Evolutionary conservation across 2,888 invertebrate species (phyloP), one percentile per base, ranked within the genome.

Genomic region (Drosophila setosimentum): DNA sequence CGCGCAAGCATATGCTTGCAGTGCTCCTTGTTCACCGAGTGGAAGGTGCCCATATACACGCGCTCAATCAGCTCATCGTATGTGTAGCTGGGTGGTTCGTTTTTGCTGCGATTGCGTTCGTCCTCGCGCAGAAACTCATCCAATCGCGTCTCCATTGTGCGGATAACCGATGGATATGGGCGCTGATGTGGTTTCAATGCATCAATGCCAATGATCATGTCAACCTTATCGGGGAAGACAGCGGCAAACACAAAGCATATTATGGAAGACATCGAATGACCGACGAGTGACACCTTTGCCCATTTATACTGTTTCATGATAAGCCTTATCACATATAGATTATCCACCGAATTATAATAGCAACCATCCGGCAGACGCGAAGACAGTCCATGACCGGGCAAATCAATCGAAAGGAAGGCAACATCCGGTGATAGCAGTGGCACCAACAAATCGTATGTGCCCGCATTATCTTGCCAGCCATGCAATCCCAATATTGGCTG

Each of bases 391-490:
- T 97, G 96, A 0, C 96, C 96, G 18, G 96, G 96, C 18, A 95
- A 93, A 92, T 96, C 96, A 11, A 96, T 92, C 0, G 96, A 95
- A 7, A 97, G 91, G 68, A 95, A 93, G 2, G 94, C 93, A 7
- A 94, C 82, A 58, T 94, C 91, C 35, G 93, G 90, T 27, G 94
- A 92, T 32, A 97, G 91, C 63, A 95, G 91, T 0, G 96, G 96
- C 21, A 95, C 94, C 42, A 97, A 87, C 0, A 94, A 94, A 92
- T 97, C 96, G 93, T 95, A 97, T 0, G 96, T 95, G n/a, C 95
- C 96, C 4, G 96, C 96, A 91, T 97, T 97, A 91, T 97, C 97
- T 92, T 95, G 95, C 96, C 96, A 96, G 0, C 97, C 97, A 91
- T 97, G 97, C 1, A 97, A 85, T 0, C 95, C 95, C 50, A 97